These are phyloP conservation scores for Polydrusus tereticollis DNA, from an alignment of 2,888 invertebrate species.

Conservation along the genomic window DNA sequence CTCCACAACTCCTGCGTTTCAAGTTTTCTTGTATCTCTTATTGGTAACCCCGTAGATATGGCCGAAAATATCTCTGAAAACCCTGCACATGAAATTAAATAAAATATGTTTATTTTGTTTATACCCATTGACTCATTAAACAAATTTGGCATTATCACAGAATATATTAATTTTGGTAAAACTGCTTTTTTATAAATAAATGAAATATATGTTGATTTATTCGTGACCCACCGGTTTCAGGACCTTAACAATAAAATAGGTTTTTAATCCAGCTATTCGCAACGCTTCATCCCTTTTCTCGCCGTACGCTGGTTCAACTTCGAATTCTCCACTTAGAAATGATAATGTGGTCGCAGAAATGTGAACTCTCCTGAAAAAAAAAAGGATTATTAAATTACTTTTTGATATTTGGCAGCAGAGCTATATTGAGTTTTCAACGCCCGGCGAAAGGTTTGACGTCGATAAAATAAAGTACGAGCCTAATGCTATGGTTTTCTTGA, in stretches of 20 bases:
- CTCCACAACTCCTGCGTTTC: too few relatives aligned
- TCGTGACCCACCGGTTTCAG: constrained; percentile 79
- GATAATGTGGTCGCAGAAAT: constrained; percentile 92
- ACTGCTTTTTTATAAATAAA: constrained; percentile 3
- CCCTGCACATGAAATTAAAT: too few relatives aligned
- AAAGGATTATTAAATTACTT: background rate
- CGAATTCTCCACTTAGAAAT: constrained; percentile 90
- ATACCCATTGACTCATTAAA: too few relatives aligned
- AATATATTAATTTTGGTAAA: too few relatives aligned
- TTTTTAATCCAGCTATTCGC: constrained; percentile 88
- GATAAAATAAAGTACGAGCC: too few relatives aligned
- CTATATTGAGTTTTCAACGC: too few relatives aligned
- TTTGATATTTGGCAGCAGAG: background rate
- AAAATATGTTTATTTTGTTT: too few relatives aligned
- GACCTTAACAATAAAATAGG: constrained; percentile 91
- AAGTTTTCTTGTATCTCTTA: too few relatives aligned
- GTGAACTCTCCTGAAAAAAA: constrained; percentile 83
- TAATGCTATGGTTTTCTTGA: too few relatives aligned
- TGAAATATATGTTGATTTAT: background rate
- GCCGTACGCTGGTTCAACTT: constrained; percentile 91
- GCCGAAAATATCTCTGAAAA: too few relatives aligned
- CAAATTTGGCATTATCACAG: too few relatives aligned
- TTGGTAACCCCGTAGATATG: too few relatives aligned
- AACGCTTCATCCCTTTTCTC: constrained; percentile 93
- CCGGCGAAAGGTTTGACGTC: background rate